Conservation (phyloP, 2,797 vertebrate genomes). For the Pseudochirops cupreus region DNA sequence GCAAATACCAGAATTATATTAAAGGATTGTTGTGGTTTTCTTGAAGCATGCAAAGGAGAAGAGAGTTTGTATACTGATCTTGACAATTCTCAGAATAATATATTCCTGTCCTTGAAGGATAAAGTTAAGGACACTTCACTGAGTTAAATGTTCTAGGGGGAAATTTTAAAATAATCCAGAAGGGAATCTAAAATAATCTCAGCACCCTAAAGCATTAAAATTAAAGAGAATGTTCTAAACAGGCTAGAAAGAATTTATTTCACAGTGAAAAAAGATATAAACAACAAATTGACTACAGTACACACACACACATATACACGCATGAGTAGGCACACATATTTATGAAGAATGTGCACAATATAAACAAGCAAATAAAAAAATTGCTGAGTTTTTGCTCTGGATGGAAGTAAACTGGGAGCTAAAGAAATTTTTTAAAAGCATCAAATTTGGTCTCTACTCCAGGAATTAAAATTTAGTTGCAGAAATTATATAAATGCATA, state of each 20-base stretch:
- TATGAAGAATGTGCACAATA: background rate
- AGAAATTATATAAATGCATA: background rate
- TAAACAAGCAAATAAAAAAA: too few relatives aligned
- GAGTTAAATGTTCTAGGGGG: background rate
- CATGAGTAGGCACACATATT: background rate
- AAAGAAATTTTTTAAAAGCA: background rate
- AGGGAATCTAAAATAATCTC: conserved; percentile 40
- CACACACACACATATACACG: background rate
- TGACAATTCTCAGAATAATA: conserved; percentile 62
- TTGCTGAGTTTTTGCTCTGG: too few relatives aligned
- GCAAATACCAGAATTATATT: conserved; percentile 71
- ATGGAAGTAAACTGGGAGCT: too few relatives aligned
- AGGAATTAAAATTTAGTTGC: background rate
- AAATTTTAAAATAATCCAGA: conserved; percentile 20
- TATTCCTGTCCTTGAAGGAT: conserved; percentile 45
- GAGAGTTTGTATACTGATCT: background rate
- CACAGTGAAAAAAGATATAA: conserved; percentile 2
- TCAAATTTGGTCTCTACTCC: background rate
- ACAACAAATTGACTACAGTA: background rate
- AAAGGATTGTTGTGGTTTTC: conserved; percentile 65
- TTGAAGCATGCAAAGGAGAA: conserved; percentile 48
- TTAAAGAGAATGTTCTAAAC: background rate
- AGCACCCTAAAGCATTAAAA: background rate
- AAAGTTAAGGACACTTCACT: conserved; percentile 48
- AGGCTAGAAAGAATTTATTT: background rate